A percentile compares a stretch with the other conserved stretches of the same genome.
Evolutionary conservation across 1,140 invertebrate species (phyloP).

Genomic region (Magallana ariakensis): DNA sequence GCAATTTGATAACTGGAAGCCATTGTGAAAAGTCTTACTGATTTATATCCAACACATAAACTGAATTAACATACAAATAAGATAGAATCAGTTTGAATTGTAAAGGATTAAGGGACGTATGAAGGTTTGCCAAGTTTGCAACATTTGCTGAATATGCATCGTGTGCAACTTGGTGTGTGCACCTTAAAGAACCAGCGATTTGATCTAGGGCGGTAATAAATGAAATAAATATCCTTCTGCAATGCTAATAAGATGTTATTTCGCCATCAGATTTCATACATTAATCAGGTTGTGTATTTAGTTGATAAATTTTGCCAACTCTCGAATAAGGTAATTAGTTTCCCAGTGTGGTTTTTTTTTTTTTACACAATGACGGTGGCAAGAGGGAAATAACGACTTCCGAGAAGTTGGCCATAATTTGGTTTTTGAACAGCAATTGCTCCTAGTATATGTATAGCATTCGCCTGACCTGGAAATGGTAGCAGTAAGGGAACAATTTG

Average conservation of each 20-base stretch:
- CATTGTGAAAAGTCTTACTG: background rate
- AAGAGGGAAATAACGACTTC: background rate
- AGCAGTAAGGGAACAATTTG: conserved; percentile 27
- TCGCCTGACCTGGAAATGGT: background rate
- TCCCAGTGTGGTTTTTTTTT: background rate
- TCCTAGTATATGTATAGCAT: background rate
- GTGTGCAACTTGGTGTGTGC: background rate
- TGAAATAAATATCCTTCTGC: conserved; percentile 14
- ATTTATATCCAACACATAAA: background rate
- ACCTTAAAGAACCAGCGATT: background rate
- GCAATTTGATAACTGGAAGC: no score
- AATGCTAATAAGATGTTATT: conserved; percentile 16
- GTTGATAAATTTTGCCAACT: background rate
- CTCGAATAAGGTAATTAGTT: background rate
- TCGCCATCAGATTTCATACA: conserved; percentile 15
- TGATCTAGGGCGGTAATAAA: background rate
- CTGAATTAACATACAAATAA: conserved; percentile 15
- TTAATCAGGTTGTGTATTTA: conserved; percentile 3
- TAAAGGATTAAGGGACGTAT: background rate
- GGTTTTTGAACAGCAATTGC: background rate
- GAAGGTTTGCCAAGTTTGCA: conserved; percentile 18
- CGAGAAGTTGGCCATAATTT: background rate
- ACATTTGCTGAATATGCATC: conserved; percentile 18
- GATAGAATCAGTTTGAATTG: conserved; percentile 13
- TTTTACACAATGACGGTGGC: background rate